These are phyloP conservation scores for Sminthurides aquaticus DNA, from an alignment of 2,888 invertebrate genomes.

Conservation along the genomic window DNA sequence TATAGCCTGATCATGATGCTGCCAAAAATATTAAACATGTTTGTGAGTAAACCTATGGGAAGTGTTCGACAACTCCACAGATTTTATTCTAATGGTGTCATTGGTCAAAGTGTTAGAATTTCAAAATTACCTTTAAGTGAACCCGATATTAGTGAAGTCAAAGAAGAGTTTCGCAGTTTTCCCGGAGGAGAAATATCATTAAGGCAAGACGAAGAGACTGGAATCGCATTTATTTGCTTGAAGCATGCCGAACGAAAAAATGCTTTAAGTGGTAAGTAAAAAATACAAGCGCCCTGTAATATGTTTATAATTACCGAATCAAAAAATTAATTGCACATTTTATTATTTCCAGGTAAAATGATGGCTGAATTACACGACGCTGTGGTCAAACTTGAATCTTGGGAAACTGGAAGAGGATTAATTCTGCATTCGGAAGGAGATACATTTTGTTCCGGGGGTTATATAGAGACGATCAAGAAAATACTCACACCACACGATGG, in stretches of 20 bases:
- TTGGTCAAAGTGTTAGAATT: too few relatives aligned
- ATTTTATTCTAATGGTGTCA: too few relatives aligned
- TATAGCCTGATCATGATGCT: neutral
- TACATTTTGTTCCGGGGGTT: slow-evolving; percentile 52
- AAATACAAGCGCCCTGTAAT: too few relatives aligned
- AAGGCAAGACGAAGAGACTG: slow-evolving; percentile 46
- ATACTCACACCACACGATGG: slow-evolving; percentile 46
- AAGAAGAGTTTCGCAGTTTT: neutral
- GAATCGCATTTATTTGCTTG: slow-evolving; percentile 49
- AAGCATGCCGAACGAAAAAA: slow-evolving; percentile 49
- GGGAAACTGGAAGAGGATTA: slow-evolving; percentile 49
- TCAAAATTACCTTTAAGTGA: neutral
- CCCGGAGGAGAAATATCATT: slow-evolving; percentile 44
- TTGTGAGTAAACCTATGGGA: neutral
- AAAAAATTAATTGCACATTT: too few relatives aligned
- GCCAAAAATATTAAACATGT: too few relatives aligned
- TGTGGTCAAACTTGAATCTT: slow-evolving; percentile 48
- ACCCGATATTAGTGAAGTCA: neutral
- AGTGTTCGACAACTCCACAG: too few relatives aligned
- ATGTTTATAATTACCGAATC: too few relatives aligned
- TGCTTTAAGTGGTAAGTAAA: slow-evolving; percentile 49
- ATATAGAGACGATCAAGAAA: slow-evolving; percentile 45
- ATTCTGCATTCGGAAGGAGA: slow-evolving; percentile 49
- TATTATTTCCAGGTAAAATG: slow-evolving; percentile 51
- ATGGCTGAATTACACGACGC: slow-evolving; percentile 51